Evolutionary conservation across 2,888 invertebrate species (phyloP).

Genomic region (Cyclophora albipunctata): DNA sequence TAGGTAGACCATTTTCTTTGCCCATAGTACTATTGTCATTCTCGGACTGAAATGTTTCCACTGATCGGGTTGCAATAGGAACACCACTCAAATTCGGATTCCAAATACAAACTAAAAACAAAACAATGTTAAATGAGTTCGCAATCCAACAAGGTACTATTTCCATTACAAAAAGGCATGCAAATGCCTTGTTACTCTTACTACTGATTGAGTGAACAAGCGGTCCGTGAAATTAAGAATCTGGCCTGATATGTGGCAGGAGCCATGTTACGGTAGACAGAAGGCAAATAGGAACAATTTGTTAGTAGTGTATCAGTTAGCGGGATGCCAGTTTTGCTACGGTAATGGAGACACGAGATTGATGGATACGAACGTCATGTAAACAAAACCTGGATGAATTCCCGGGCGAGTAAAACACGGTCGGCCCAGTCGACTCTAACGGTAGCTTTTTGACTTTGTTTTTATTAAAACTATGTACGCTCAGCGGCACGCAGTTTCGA

Average conservation of each 20-base stretch:
- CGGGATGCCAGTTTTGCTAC: conserved; percentile 17
- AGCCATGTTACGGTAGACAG: conserved; percentile 41
- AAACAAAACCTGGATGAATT: conserved; percentile 13
- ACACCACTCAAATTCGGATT: too few relatives aligned
- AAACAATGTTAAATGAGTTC: too few relatives aligned
- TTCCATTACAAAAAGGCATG: conserved; percentile 6
- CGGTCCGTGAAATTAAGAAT: conserved; percentile 66
- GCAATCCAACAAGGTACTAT: background rate
- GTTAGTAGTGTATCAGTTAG: conserved; percentile 43
- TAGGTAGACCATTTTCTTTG: too few relatives aligned
- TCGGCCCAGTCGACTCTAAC: background rate
- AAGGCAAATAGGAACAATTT: conserved; percentile 57
- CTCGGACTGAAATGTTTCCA: too few relatives aligned
- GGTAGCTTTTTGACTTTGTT: too few relatives aligned
- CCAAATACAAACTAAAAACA: too few relatives aligned
- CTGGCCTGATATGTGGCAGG: conserved; percentile 37
- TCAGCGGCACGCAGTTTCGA: too few relatives aligned
- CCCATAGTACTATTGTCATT: too few relatives aligned
- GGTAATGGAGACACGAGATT: conserved; percentile 29
- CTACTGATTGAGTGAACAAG: conserved; percentile 35
- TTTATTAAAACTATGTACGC: too few relatives aligned
- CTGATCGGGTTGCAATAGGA: too few relatives aligned
- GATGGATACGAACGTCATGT: conserved; percentile 26
- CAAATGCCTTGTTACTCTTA: conserved; percentile 11
- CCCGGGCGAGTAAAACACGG: background rate